Evolutionary conservation across 1,140 invertebrate genomes (phyloP), one percentile per base, ranked within the genome.

Genomic region (silkworm (Bombyx mori)): DNA sequence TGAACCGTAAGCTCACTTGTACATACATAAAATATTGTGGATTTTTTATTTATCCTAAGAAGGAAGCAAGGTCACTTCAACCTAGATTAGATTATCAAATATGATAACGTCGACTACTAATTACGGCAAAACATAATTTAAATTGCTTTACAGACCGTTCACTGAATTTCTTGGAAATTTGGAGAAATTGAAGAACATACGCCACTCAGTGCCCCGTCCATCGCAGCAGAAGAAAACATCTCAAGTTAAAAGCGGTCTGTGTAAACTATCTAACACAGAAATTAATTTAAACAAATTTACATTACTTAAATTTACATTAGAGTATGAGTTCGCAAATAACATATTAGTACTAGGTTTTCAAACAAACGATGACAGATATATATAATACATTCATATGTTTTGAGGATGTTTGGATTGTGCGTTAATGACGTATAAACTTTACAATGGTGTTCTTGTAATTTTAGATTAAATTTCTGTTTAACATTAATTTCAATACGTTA

Each of bases 111-210:
- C 26, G 26, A 35, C 26, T 35, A 35, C 26, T 35, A 35, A 35
- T 35, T 35, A 35, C 26, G 44, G 6, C 18, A 45, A 44, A 10
- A 6, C 44, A 44, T 12, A 44, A 42, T 46, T 47, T 60, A 7
- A 18, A 51, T 22, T 26, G 5, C 5, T 57, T 61, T 57, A 57
- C 71, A 88, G 87, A 48, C 83, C 79, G 6, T 88, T 88, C 56
- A 82, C 81, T 42, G 83, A 88, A 43, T 66, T 86, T 22, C 62
- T 88, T n/a, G 84, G 84, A 12, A 78, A 86, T 65, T 69, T 88
- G 53, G 69, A 86, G 51, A 79, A 82, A 60, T 65, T 88, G n/a
- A 86, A 67, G 68, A 75, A 75, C 46, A 72, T 82, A 46, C 62
- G 72, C 49, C 79, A 86, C 47, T 62, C 71, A 7, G 72, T 72